Conservation (phyloP, 2,888 invertebrate genomes). For the Drosophila longiperda region DNA sequence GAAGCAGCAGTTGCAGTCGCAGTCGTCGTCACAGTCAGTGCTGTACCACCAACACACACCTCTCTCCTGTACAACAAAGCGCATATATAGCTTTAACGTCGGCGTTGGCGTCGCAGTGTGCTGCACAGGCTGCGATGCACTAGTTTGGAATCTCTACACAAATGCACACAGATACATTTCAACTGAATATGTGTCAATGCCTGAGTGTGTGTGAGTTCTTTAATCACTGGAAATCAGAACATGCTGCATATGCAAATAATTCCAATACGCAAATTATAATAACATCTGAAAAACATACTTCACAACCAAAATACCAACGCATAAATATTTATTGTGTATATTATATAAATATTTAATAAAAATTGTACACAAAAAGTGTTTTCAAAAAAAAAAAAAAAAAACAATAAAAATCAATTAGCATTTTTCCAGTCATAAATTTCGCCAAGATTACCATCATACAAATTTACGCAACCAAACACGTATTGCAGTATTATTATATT, state of each 20-base stretch:
- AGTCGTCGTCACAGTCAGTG: slow-evolving; percentile 18
- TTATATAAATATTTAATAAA: neutral
- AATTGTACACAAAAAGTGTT: neutral
- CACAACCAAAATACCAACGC: neutral
- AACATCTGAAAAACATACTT: neutral
- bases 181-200: neutral
- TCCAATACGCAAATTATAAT: neutral
- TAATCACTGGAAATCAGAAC: slow-evolving; percentile 3
- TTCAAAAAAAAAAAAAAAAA: neutral
- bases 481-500: slow-evolving; percentile 8
- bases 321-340: neutral
- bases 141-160: slow-evolving; percentile 3
- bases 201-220: neutral
- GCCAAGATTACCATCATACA: slow-evolving; percentile 20
- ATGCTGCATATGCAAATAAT: neutral
- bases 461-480: neutral
- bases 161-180: neutral
- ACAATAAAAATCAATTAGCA: slow-evolving; percentile 17
- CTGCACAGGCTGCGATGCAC: slow-evolving; percentile 19
- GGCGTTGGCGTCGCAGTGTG: slow-evolving; percentile 9
- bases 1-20: slow-evolving; percentile 8
- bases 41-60: slow-evolving; percentile 5
- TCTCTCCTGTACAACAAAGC: neutral
- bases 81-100: neutral
- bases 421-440: slow-evolving; percentile 37